Percentiles rank a stretch among this genome's conserved stretches.
These are phyloP conservation scores for Macrosteles quadrilineatus DNA, from an alignment of 1,140 invertebrate species.

Conservation along the genomic window DNA sequence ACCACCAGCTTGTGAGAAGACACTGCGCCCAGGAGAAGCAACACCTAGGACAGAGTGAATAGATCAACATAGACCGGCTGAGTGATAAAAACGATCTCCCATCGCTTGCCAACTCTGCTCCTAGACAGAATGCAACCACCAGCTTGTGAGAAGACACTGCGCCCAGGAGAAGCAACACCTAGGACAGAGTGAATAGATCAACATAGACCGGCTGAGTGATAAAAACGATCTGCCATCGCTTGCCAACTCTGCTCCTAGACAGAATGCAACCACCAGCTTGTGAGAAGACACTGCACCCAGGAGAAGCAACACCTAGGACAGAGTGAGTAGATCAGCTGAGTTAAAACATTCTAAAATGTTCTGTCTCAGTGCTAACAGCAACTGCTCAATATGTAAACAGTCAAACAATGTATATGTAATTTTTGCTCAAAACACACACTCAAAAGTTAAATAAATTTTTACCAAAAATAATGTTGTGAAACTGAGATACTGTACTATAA, in stretches of 20 bases:
- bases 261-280: conserved; percentile 65
- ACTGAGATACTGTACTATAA: too few relatives aligned
- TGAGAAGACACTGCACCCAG: conserved; percentile 71
- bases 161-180: conserved; percentile 68
- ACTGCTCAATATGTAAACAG: too few relatives aligned
- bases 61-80: conserved; percentile 61
- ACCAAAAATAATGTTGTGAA: too few relatives aligned
- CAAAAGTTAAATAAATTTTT: too few relatives aligned
- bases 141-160: conserved; percentile 76
- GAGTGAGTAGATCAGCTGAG: too few relatives aligned
- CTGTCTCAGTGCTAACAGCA: too few relatives aligned
- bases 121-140: conserved; percentile 56
- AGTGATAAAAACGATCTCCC: conserved; percentile 46
- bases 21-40: conserved; percentile 68
- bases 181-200: conserved; percentile 60
- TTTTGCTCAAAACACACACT: too few relatives aligned
- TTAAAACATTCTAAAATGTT: too few relatives aligned
- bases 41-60: conserved; percentile 63
- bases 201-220: conserved; percentile 59
- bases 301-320: conserved; percentile 65
- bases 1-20: conserved; percentile 78
- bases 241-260: conserved; percentile 43
- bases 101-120: conserved; percentile 50
- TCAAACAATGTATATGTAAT: too few relatives aligned
- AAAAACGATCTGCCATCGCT: conserved; percentile 45